Base-by-base conservation (phyloP, 2,113 vertebrate species). In the Ciconia boyciana region DNA sequence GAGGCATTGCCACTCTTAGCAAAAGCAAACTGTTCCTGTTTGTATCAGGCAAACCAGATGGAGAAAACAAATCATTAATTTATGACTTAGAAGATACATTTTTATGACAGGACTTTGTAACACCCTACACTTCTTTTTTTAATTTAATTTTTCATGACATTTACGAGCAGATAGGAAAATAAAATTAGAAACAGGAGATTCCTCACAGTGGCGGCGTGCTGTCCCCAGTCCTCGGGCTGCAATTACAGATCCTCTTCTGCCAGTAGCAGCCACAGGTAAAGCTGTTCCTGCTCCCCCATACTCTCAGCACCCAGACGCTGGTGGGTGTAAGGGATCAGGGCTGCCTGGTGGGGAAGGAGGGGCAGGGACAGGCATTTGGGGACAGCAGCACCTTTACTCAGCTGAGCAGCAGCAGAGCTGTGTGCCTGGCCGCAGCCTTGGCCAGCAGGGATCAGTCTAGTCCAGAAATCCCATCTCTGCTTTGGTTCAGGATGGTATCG, bases 181-280 rank as follows among this genome's bases (percentile, higher is more conserved):
- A 93, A 90, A 96, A 96, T 93, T 93, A 80, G 90, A 88, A 95
- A 86, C 14, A 46, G 91, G 81, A 93, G 93, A 93, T 91, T 95
- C 94, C 94, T 87, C 49, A 31, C 36, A 41, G 48, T 0, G 3
- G 24, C 25, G 79, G 24, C 2, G 0, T 52, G 69, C 52, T 84
- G 18, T 84, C 52, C 60, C 78, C 58, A 61, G 10, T 65, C 18
- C 60, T 71, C 52, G 25, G 32, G 48, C 69, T 87, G 77, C 39
- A 91, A 66, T 68, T 91, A 68, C 43, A 82, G 60, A 64, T 46
- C n/a, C 8, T 78, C 43, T 74, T 77, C 55, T 84, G n/a, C 29
- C n/a, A 32, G 21, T 3, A 87, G n/a, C 19, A 64, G 52, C 26
- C 44, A 21, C 61, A 79, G 49, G 48, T 69, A 54, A 72, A 76